These are phyloP conservation scores for Plectrocnemia conspersa DNA, from an alignment of 1,140 invertebrate genomes.

Conservation along the genomic window DNA sequence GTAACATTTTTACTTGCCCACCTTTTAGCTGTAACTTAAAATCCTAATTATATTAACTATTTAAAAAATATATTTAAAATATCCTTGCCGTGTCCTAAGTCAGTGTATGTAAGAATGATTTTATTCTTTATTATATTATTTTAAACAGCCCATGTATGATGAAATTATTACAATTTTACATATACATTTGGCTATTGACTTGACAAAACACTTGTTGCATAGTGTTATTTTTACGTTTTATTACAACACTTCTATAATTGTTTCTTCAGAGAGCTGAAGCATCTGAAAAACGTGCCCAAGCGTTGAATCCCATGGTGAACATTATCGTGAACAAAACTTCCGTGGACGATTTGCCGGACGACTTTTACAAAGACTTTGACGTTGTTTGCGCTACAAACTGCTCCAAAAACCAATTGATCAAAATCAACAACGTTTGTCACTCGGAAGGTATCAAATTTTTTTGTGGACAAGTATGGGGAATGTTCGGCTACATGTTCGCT, in stretches of 20 bases:
- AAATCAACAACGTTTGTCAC: constrained; percentile 76
- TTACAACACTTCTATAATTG: neutral
- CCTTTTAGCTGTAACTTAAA: too few species aligned
- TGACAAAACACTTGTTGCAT: neutral
- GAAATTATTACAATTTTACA: too few species aligned
- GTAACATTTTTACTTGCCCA: too few species aligned
- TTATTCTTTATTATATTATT: too few species aligned
- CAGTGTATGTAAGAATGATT: too few species aligned
- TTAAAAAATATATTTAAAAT: too few species aligned
- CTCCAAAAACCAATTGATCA: constrained; percentile 62
- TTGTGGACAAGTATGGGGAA: constrained; percentile 88
- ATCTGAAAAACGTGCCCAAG: constrained; percentile 69
- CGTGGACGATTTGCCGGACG: constrained; percentile 59
- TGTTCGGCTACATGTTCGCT: constrained; percentile 86
- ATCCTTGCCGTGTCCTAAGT: too few species aligned
- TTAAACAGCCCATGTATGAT: too few species aligned
- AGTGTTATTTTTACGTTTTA: constrained; percentile 27
- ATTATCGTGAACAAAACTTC: constrained; percentile 67
- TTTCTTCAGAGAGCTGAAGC: constrained; percentile 72
- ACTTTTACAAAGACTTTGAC: constrained; percentile 76
- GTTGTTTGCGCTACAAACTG: constrained; percentile 80
- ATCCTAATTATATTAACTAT: too few species aligned
- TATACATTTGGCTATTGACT: constrained; percentile 8
- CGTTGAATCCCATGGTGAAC: constrained; percentile 90
- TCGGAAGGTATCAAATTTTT: constrained; percentile 79